Percentiles rank a stretch among this genome's conserved stretches.
Evolutionary conservation across 2,113 vertebrate species (phyloP).

Genomic region (Hemibagrus wyckioides): DNA sequence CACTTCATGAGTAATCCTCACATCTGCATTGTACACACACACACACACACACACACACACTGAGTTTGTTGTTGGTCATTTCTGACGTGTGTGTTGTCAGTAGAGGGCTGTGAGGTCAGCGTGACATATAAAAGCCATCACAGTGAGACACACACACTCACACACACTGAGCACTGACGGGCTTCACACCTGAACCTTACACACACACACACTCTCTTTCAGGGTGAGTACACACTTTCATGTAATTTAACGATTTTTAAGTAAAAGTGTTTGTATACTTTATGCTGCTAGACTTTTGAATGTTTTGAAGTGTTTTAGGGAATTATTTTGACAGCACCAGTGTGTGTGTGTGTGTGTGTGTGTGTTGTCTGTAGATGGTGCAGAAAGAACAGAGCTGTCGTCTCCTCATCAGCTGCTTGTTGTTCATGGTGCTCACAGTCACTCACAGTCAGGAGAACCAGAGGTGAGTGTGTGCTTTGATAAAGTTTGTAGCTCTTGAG

Average conservation of each 20-base stretch:
- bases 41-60: neutral
- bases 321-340: neutral
- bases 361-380: constrained; percentile 47
- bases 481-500: neutral
- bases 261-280: neutral
- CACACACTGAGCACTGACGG: neutral
- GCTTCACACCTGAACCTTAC: constrained; percentile 15
- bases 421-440: constrained; percentile 59
- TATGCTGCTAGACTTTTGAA: neutral
- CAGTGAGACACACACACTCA: constrained; percentile 8
- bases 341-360: neutral
- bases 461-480: constrained; percentile 56
- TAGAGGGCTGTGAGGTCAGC: constrained; percentile 12
- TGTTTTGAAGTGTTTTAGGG: neutral
- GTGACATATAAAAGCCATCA: constrained; percentile 21
- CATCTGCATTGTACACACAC: neutral
- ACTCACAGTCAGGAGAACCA: constrained; percentile 64
- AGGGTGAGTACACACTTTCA: neutral
- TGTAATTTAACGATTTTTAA: neutral
- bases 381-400: constrained; percentile 47
- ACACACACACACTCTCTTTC: neutral
- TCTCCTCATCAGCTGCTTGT: constrained; percentile 56
- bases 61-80: neutral
- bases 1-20: neutral
- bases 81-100: neutral